Evolutionary conservation across 1,140 invertebrate species (phyloP).

Genomic region (Brachionus rubens): DNA sequence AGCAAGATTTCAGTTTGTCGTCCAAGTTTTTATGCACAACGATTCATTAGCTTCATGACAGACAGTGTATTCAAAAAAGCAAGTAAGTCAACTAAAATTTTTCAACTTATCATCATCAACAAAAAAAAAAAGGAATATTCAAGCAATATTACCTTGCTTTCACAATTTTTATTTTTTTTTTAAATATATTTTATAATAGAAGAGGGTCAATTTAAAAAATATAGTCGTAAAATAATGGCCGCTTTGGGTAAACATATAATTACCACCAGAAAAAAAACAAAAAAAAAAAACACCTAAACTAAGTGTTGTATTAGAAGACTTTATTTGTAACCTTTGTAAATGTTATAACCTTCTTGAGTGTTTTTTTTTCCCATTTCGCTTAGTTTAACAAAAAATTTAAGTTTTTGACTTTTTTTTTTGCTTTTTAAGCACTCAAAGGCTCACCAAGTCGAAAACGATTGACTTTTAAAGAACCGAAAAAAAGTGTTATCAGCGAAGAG

Average conservation of each 20-base stretch:
- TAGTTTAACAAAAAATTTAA: no score
- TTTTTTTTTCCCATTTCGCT: no score
- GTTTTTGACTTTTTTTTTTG: no score
- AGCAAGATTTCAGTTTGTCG: slow-evolving; percentile 37
- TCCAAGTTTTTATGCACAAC: slow-evolving; percentile 35
- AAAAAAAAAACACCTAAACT: not conserved
- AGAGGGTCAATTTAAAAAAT: slow-evolving; percentile 46
- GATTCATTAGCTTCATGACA: slow-evolving; percentile 34
- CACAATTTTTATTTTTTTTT: no score
- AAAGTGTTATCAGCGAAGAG: slow-evolving; percentile 8
- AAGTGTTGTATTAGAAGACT: no score
- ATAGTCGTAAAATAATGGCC: slow-evolving; percentile 46
- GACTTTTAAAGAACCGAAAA: slow-evolving; percentile 19
- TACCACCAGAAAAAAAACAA: not conserved
- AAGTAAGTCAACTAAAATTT: slow-evolving; percentile 17
- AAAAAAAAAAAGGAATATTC: no score
- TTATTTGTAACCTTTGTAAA: no score
- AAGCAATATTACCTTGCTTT: no score
- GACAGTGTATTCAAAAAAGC: slow-evolving; percentile 39
- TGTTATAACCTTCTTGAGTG: no score
- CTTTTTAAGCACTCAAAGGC: slow-evolving; percentile 30
- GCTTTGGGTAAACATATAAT: slow-evolving; percentile 34
- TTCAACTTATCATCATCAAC: not conserved
- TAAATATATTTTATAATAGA: no score
- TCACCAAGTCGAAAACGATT: slow-evolving; percentile 5